A percentile compares a stretch with the other conserved stretches of the same genome.
phyloP scores from a whole-genome alignment of 1,140 invertebrate species.

The Mesaphorura yosii region DNA sequence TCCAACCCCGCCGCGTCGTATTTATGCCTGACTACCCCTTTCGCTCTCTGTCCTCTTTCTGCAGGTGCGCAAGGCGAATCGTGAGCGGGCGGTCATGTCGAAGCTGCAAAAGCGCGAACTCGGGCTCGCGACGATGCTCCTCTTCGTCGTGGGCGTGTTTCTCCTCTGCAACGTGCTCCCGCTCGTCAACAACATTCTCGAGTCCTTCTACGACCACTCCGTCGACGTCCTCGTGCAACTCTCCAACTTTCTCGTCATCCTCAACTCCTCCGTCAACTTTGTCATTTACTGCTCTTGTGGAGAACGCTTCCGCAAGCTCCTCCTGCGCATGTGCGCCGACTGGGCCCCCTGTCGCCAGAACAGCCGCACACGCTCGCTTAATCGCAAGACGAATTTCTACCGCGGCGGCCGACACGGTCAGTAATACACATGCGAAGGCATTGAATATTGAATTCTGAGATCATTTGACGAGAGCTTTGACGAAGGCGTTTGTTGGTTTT shows the following conservation, averaged over 20 bases:
- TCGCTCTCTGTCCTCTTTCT: constrained; percentile 8
- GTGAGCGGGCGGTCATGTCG: constrained; percentile 53
- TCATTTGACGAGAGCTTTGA: too few relatives aligned
- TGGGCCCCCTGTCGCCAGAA: constrained; percentile 26
- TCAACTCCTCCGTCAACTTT: constrained; percentile 52
- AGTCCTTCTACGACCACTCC: constrained; percentile 50
- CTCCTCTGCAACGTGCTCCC: constrained; percentile 87
- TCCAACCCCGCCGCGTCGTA: background rate
- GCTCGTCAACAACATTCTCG: constrained; percentile 75
- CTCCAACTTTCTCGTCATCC: constrained; percentile 47
- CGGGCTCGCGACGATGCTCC: constrained; percentile 80
- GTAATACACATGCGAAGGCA: too few relatives aligned
- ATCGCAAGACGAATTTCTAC: constrained; percentile 29
- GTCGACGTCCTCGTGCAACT: constrained; percentile 33
- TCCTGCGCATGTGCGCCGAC: constrained; percentile 25
- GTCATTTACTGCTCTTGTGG: constrained; percentile 52
- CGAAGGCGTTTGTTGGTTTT: too few relatives aligned
- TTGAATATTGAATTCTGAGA: too few relatives aligned
- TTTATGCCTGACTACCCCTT: background rate
- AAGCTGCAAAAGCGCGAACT: constrained; percentile 73
- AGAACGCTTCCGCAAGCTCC: constrained; percentile 42
- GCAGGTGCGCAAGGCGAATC: constrained; percentile 68
- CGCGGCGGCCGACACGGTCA: too few relatives aligned
- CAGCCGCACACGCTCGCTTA: constrained; percentile 4
- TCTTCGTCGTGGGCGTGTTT: constrained; percentile 87